These are phyloP conservation scores for Phylloscopus trochiloides DNA, from an alignment of 2,113 vertebrate genomes.

Conservation along the genomic window DNA sequence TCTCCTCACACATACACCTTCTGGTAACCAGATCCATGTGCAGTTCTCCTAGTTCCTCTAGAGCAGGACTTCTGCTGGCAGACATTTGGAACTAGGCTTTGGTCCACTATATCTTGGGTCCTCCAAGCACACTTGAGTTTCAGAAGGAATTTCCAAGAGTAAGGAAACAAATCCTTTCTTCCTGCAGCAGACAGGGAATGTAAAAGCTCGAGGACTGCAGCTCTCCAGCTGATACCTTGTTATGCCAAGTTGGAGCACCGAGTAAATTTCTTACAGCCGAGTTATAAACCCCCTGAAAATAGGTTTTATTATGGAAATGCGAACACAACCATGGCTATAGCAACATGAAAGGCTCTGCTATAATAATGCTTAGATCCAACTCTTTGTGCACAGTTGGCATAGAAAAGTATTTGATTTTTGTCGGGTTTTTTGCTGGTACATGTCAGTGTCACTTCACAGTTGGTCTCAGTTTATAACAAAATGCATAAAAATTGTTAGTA, in stretches of 20 bases:
- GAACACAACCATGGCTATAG: conserved; percentile 47
- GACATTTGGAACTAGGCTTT: not conserved
- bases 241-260: conserved; percentile 55
- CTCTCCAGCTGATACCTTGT: conserved; percentile 30
- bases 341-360: conserved; percentile 68
- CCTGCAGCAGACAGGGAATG: not conserved
- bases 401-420: conserved; percentile 57
- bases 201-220: not conserved
- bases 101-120: not conserved
- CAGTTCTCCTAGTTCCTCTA: not conserved
- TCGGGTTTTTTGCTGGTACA: not conserved
- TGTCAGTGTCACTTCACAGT: conserved; percentile 66
- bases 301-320: conserved; percentile 71
- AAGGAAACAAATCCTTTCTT: not conserved
- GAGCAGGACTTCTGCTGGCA: not conserved
- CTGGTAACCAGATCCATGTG: not conserved
- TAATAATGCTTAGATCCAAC: conserved; percentile 62
- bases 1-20: rapidly evolving
- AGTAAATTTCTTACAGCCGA: conserved; percentile 53
- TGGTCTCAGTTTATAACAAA: conserved; percentile 44
- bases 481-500: conserved; percentile 59
- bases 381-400: conserved; percentile 68
- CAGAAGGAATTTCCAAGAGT: not conserved
- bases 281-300: conserved; percentile 73
- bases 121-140: rapidly evolving